Evolutionary conservation across 2,113 vertebrate species (phyloP).

Genomic region (Chamaea fasciata): DNA sequence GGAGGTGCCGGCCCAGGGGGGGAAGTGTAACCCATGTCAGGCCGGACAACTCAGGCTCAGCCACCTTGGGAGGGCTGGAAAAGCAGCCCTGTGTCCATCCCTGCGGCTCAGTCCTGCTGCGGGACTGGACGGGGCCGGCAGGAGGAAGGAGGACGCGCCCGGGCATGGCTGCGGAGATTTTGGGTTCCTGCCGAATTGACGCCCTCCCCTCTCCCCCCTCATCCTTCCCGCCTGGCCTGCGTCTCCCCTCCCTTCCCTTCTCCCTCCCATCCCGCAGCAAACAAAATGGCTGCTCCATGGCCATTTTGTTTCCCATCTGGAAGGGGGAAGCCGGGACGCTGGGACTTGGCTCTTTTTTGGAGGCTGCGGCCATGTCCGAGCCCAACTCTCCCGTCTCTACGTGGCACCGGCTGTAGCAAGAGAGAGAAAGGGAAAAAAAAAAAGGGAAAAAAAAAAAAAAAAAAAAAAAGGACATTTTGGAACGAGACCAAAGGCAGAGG

Average conservation of each 20-base stretch:
- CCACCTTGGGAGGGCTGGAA: not conserved
- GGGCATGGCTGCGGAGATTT: not conserved
- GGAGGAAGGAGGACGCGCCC: slow-evolving; percentile 21
- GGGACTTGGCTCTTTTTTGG: slow-evolving; percentile 52
- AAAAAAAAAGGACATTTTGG: slow-evolving; percentile 51
- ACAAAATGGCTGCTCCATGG: slow-evolving; percentile 69
- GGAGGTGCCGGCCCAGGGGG: not conserved
- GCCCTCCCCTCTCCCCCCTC: not conserved
- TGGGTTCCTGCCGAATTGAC: slow-evolving; percentile 42
- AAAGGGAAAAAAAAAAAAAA: too few relatives aligned
- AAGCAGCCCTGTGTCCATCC: not conserved
- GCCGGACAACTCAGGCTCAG: rapidly evolving
- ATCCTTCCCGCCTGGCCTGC: not conserved
- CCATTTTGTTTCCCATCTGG: slow-evolving; percentile 57
- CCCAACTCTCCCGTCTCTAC: slow-evolving; percentile 45
- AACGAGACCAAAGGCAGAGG: slow-evolving; percentile 59
- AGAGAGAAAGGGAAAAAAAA: not conserved
- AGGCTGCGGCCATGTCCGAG: slow-evolving; percentile 47
- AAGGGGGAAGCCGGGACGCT: slow-evolving; percentile 44
- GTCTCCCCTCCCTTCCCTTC: slow-evolving; percentile 48
- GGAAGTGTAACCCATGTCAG: not conserved
- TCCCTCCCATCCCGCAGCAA: slow-evolving; percentile 49
- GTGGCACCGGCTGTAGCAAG: slow-evolving; percentile 55
- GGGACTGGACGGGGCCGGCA: not conserved
- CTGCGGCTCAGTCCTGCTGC: rapidly evolving